Base-by-base conservation (phyloP, 2,888 invertebrate genomes). In the Eupithecia subfuscata region DNA sequence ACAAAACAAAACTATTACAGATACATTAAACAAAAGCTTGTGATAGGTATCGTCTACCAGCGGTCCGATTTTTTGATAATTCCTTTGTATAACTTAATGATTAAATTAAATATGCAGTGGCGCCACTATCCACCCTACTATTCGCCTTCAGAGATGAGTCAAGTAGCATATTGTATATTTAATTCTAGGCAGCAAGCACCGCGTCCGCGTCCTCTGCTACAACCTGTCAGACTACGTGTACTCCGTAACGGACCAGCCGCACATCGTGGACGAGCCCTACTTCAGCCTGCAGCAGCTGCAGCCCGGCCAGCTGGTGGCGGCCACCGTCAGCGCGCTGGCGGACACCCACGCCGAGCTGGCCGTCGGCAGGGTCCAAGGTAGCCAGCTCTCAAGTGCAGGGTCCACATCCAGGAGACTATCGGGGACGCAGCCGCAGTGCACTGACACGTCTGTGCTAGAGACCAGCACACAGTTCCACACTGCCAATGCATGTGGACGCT, bases 181-280 rank as follows among this genome's bases (percentile, higher is more conserved):
- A 1, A 18, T 45, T 48, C 5, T 88, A 92, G 94, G 95, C 22
- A 94, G 94, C 77, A 84, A 87, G 0, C 96, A 95, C 82, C 90
- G 84, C 52, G 95, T 96, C 40, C 95, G 97, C 37, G 91, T 98
- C 0, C 86, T 97, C 0, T 95, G 95, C 74, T 97, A 97, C 91
- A 96, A 96, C 87, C 89, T 95, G 40, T 93, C 97, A 67, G 97
- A 97, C 84, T 95, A 95, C 78, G 84, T 95, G 45, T 97, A 96
- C 88, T 94, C 97, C 12, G 97, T 97, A 83, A 95, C 96, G 2
- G 96, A 97, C 89, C 95, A 97, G 86, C 88, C 94, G 1, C 83
- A 89, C 0, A 78, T 96, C 5, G 83, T 97, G 2, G 88, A 92
- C 43, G 96, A 96, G 85, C 95, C 94, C 80, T 90, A 95, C 85